phyloP scores from a whole-genome alignment of 1,140 invertebrate species.

The Aphis gossypii region DNA sequence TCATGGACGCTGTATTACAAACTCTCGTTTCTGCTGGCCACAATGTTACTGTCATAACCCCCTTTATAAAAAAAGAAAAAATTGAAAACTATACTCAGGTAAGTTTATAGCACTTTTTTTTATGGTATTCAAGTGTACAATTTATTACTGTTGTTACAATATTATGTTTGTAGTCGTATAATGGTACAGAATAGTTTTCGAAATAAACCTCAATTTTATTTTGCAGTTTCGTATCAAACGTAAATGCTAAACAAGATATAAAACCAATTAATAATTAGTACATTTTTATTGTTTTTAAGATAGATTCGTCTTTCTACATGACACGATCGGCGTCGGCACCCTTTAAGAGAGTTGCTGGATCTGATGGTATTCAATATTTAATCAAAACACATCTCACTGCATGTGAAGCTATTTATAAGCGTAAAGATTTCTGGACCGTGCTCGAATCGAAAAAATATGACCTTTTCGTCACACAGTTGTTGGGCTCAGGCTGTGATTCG shows the following conservation, averaged over 20 bases:
- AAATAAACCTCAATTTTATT: not conserved
- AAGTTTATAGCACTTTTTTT: not conserved
- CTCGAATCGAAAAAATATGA: slow-evolving; percentile 46
- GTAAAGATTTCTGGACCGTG: not conserved
- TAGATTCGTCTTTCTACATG: not conserved
- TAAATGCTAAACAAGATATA: not conserved
- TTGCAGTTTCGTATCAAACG: not conserved
- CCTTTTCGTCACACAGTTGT: slow-evolving; percentile 60
- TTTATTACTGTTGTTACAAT: not conserved
- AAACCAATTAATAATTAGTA: not conserved
- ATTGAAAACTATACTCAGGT: slow-evolving; percentile 20
- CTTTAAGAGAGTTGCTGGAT: not conserved
- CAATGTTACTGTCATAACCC: slow-evolving; percentile 39
- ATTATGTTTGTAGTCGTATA: not conserved
- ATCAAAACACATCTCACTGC: not conserved
- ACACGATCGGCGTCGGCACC: not conserved
- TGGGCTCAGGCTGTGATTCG: slow-evolving; percentile 57
- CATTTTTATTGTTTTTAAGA: not conserved
- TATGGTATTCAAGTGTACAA: not conserved
- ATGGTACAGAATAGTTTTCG: not conserved
- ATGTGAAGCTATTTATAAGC: not conserved
- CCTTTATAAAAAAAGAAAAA: not conserved
- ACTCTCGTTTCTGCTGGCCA: slow-evolving; percentile 33
- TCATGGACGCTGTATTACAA: slow-evolving; percentile 18
- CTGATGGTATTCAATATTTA: not conserved